Base-by-base conservation (phyloP, 2,797 vertebrate species). In the Argentina silus region DNA sequence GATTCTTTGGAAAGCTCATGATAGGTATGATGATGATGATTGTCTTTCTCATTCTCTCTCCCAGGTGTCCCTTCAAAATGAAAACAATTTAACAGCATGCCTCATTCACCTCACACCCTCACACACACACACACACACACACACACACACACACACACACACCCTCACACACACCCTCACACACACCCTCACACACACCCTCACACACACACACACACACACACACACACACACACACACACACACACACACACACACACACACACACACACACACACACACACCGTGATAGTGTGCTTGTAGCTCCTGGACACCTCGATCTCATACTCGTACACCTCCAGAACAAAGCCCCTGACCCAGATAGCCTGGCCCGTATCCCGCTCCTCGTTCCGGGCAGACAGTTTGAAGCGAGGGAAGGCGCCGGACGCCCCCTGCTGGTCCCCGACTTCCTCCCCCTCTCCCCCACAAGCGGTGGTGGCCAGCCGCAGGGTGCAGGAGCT, bases 271-370 rank as follows among this genome's bases (percentile, higher is more conserved):
- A 21, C 56, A 19, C 47, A 36, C 1, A 6, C 63, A 76, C 96
- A 97, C 88, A 99, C 98, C 94, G 95, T 91, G 47, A 98, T 96
- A 0, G 96, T 98, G 85, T 98, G 95, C 81, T 98, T 99, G 89
- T 97, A 99, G 85, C 96, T 97, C 69, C 95, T 93, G 70, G 96
- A 95, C 74, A 98, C 96, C 78, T 97, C 90, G 0, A 99, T 95
- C 75, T 95, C 93, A 77, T 96, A 98, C 68, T 92, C 95, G 67
- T 97, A 97, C 70, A 98, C 93, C 10, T 96, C 92, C 88, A 99
- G 89, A 0, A 97, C 87, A 0, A 98, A 97, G 59, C 97, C 96
- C 61, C 95, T 96, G 74, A 97, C 96, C 98, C 98, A 99, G 73
- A 99, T 92, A 8, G 97, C 96, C 87, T 98, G 94, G 0, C 96